Evolutionary conservation across 2,113 vertebrate genomes (phyloP).

Genomic region (Hypanus sabinus): DNA sequence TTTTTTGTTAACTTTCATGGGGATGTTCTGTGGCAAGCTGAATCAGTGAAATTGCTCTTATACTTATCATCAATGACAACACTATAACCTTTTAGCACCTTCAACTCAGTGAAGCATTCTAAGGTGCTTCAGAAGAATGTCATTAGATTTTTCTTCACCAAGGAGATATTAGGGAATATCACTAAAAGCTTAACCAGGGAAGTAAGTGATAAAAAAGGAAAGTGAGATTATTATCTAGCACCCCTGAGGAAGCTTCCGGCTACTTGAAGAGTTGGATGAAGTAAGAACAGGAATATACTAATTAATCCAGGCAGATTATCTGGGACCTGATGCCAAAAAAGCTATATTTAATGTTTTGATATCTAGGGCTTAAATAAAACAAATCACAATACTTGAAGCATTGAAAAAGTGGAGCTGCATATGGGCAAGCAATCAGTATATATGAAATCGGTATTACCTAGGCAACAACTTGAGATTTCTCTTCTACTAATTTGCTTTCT

Average conservation of each 20-base stretch:
- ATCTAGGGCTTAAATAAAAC: background rate
- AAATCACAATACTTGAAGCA: background rate
- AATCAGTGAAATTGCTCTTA: background rate
- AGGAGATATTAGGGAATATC: too few species aligned
- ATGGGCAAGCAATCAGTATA: background rate
- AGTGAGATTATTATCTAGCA: too few species aligned
- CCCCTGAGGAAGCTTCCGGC: background rate
- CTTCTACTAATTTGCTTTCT: background rate
- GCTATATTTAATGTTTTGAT: background rate
- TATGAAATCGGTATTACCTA: background rate
- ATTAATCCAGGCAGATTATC: background rate
- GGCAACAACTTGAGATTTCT: background rate
- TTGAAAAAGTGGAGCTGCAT: background rate
- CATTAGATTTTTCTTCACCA: too few species aligned
- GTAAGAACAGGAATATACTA: too few species aligned
- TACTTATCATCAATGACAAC: too few species aligned
- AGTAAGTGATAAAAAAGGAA: too few species aligned
- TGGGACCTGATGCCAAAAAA: background rate
- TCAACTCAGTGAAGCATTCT: too few species aligned
- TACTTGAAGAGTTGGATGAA: too few species aligned
- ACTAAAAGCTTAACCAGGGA: too few species aligned
- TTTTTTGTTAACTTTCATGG: background rate
- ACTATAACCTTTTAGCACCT: too few species aligned
- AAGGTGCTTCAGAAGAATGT: too few species aligned
- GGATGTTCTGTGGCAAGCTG: background rate